These are phyloP conservation scores for Urechis unicinctus DNA, from an alignment of 2,888 invertebrate genomes.

Conservation along the genomic window DNA sequence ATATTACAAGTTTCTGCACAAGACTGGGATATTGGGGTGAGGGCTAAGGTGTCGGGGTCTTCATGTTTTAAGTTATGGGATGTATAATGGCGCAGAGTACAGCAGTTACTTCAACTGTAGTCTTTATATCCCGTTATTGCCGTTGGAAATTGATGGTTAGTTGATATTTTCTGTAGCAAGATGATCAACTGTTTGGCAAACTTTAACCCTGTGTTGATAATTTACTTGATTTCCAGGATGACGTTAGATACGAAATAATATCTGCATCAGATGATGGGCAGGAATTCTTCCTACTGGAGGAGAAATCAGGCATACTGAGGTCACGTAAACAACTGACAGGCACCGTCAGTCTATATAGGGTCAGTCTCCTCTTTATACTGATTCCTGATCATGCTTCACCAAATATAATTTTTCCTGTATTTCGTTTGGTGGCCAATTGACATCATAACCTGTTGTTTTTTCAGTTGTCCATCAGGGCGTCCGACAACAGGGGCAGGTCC, in stretches of 20 bases:
- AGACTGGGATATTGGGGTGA: slow-evolving; percentile 15
- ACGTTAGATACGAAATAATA: slow-evolving; percentile 10
- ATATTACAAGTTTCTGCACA: slow-evolving; percentile 14
- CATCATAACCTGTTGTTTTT: slow-evolving; percentile 1
- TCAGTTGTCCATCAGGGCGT: slow-evolving; percentile 17
- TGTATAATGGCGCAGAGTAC: neutral
- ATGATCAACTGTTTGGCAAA: no score
- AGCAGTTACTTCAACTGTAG: no score
- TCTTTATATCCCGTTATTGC: no score
- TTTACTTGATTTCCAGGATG: slow-evolving; percentile 13
- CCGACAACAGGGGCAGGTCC: slow-evolving; percentile 11
- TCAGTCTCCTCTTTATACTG: slow-evolving; percentile 11
- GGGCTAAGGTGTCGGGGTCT: neutral
- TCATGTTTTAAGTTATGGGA: neutral
- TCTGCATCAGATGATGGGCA: slow-evolving; percentile 10
- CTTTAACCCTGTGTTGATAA: no score
- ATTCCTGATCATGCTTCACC: no score
- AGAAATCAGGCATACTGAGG: slow-evolving; percentile 15
- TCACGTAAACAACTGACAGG: slow-evolving; percentile 16
- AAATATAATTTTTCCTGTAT: neutral
- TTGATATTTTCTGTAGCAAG: no score
- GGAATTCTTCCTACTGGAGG: slow-evolving; percentile 21
- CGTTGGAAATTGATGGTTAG: no score
- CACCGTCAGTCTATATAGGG: slow-evolving; percentile 12
- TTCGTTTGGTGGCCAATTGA: neutral